Evolutionary conservation across 2,888 invertebrate species (phyloP), one percentile per base, ranked within the genome.

Genomic region (Nephrotoma guestfalica): DNA sequence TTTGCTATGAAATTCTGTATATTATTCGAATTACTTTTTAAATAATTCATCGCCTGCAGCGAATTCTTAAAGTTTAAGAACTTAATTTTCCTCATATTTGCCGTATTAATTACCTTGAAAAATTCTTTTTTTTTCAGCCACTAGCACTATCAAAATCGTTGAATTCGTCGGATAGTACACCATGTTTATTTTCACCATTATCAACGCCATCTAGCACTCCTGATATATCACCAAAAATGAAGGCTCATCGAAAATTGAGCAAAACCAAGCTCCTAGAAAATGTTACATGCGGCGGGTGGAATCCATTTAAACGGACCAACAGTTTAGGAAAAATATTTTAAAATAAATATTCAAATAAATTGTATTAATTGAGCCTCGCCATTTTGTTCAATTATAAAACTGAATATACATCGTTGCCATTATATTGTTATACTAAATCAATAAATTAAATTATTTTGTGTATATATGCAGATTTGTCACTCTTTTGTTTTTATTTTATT

Each of bases 301-400:
- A 91, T 90, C 91, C 91, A 41, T 91, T 91, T 88, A 89, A 91
- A 43, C 90, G 91, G 71, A 90, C 91, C 45, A 90, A 91, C 45
- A 91, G 91, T 88, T 88, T 91, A 87, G 91, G 91, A 47, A 91
- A 91, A 88, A 91, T 91, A 87, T 91, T 91, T 87, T 84, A 84
- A 84, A 15, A 40, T 83, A 40, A 1, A 40, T n/a, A 83, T 83
- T 41, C 40, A 6, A 40, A 41, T 40, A 83, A n/a, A 41, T 40
- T 83, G 1, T 30, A 9, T 30, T 30, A 2, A 30, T 30, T 30
- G 30, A 30, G 2, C 30, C 30, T 11, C 71, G 71, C 71, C 71
- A 71, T 71, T 71, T 71, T 71, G 11, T 71, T 71, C 71, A 71
- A 71, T 9, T 71, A 15, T 15, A 57, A 57, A 57, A 57, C 11